Base-by-base conservation (phyloP, 2,888 invertebrate species). In the Leptinotarsa juncta region DNA sequence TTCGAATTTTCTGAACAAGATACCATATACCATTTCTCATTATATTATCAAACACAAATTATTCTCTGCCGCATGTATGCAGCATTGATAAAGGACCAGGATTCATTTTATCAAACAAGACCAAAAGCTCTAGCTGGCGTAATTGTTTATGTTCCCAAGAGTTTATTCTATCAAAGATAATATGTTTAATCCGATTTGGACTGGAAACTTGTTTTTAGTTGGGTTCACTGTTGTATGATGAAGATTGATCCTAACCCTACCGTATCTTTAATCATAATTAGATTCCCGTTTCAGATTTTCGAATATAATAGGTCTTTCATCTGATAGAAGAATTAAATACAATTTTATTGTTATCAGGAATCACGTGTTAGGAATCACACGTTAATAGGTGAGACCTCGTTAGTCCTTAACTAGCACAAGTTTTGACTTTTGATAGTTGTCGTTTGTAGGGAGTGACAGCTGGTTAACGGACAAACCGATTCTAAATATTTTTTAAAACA, bases 141-240 rank as follows among this genome's bases (percentile, higher is more conserved):
- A 68, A 68, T 68, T 55, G 55, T 55, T 68, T 68, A 55, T 55
- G 55, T 42, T 68, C 32, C 68, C 68, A 68, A 48, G 68, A 68
- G 68, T 68, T 68, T 42, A 55, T 55, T 68, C 55, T 42, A 55
- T 55, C 68, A 68, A 68, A 68, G 68, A 55, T 68, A 55, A 68
- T 55, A 68, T 68, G 68, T 55, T 68, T 68, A 68, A 68, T 53
- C 26, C 32, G 68, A 68, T 55, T 68, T 18, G 14, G 32, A 32
- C 26, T 53, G 67, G 42, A 55, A 55, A 68, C 42, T 68, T 18
- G 53, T 68, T 42, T 26, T 23, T 3, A 51, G 67, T 49, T 26
- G 16, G 51, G 50, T 51, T 67, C 5, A 32, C 32, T 62, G 62
- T 15, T 4, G 62, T 62, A 32, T 32, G 62, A 62, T 32, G 32